Percentiles rank a stretch among this genome's conserved stretches.
These are phyloP conservation scores for Torymus auratus DNA, from an alignment of 2,888 invertebrate genomes.

Conservation along the genomic window DNA sequence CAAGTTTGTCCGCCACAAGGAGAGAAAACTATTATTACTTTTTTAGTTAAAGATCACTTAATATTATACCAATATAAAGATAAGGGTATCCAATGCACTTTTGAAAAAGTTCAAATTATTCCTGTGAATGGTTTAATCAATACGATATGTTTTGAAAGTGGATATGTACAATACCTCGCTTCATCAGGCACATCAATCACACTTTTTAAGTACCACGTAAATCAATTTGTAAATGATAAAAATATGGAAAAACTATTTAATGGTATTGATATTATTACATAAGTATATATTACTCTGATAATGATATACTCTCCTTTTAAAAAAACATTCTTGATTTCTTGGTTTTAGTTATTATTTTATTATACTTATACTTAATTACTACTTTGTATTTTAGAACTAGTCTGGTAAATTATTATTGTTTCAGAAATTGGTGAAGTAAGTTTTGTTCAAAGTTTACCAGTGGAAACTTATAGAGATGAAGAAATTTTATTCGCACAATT, in stretches of 20 bases:
- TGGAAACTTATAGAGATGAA: constrained; percentile 76
- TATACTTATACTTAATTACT: no score
- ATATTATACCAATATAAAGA: constrained; percentile 64
- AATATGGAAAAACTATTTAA: constrained; percentile 63
- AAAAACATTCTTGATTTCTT: no score
- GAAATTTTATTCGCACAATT: constrained; percentile 76
- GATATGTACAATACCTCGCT: constrained; percentile 66
- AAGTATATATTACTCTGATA: no score
- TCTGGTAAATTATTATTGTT: constrained; percentile 7
- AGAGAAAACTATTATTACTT: constrained; percentile 58
- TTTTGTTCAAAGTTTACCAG: constrained; percentile 68
- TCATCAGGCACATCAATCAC: constrained; percentile 64
- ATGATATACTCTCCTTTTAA: no score
- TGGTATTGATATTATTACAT: constrained; percentile 59
- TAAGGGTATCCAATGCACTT: constrained; percentile 55
- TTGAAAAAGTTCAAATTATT: constrained; percentile 61
- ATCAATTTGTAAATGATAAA: constrained; percentile 62
- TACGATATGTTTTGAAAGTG: constrained; percentile 69
- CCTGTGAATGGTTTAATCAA: constrained; percentile 63
- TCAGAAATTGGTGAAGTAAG: constrained; percentile 64
- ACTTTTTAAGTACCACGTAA: constrained; percentile 63
- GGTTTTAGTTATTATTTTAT: no score
- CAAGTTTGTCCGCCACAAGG: constrained; percentile 62
- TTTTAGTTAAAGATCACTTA: constrained; percentile 60
- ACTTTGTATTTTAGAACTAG: no score